Evolutionary conservation across 2,888 invertebrate genomes (phyloP).

Genomic region (Rhagonycha fulva): DNA sequence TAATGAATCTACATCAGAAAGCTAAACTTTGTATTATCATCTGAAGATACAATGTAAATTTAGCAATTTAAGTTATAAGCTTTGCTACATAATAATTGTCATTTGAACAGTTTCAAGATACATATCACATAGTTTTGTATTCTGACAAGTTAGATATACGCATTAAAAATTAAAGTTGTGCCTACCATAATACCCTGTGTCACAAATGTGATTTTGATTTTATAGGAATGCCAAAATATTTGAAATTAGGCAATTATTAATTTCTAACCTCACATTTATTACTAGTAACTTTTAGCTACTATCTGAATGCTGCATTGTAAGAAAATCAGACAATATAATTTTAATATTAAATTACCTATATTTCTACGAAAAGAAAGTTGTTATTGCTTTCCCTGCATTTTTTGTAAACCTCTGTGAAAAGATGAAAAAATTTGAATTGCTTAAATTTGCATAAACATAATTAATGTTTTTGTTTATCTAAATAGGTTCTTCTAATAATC

Average conservation of each 20-base stretch:
- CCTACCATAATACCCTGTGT: not conserved
- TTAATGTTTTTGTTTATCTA: not conserved
- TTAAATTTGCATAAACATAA: not conserved
- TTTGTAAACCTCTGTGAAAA: not conserved
- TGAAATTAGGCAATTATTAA: not conserved
- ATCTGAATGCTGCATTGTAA: too few species aligned
- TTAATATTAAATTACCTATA: not conserved
- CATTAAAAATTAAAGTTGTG: not conserved
- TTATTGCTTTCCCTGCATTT: not conserved
- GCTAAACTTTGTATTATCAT: not conserved
- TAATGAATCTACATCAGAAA: not conserved
- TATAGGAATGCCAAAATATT: too few species aligned
- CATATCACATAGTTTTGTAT: not conserved
- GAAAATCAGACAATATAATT: not conserved
- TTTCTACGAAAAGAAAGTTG: not conserved
- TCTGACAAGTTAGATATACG: not conserved
- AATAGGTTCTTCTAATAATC: not conserved
- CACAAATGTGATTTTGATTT: not conserved
- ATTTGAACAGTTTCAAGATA: slow-evolving; percentile 13
- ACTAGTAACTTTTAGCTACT: not conserved
- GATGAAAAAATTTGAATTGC: not conserved
- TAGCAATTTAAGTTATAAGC: slow-evolving; percentile 13
- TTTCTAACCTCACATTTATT: not conserved
- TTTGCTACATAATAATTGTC: slow-evolving; percentile 18
- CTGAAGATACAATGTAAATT: not conserved